A percentile compares a stretch with the other conserved stretches of the same genome.
phyloP scores from a whole-genome alignment of 92 coral and sea anemone species.

The Hydrozoanthus gracilis region DNA sequence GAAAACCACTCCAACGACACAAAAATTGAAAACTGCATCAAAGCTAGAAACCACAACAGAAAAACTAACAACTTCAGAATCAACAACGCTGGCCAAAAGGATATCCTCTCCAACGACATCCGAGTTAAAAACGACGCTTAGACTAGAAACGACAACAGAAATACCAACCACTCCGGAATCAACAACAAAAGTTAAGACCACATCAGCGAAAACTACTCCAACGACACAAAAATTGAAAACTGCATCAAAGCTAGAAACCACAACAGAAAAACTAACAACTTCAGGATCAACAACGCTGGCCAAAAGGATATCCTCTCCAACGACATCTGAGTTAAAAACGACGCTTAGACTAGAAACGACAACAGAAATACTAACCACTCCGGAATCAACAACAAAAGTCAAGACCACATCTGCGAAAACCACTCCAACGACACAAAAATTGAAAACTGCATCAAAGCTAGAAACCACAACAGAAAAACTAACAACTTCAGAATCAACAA shows the following conservation, averaged over 20 bases:
- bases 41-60: too few species aligned
- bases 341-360: conserved; percentile 6
- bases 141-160: background rate
- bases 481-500: background rate
- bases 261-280: too few species aligned
- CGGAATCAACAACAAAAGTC: background rate
- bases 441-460: background rate
- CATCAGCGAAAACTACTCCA: background rate
- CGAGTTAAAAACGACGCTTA: background rate
- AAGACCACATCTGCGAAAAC: background rate
- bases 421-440: background rate
- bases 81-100: too few species aligned
- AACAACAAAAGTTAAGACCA: background rate
- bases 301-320: background rate
- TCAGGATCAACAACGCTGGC: background rate
- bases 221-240: too few species aligned
- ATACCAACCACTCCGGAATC: conserved; percentile 1
- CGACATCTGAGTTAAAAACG: background rate
- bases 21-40: too few species aligned
- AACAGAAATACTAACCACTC: conserved; percentile 5
- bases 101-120: background rate
- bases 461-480: background rate
- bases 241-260: too few species aligned
- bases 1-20: too few species aligned
- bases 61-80: too few species aligned